Conservation (phyloP, 2,888 invertebrate genomes). For the Rotaria sp. region DNA sequence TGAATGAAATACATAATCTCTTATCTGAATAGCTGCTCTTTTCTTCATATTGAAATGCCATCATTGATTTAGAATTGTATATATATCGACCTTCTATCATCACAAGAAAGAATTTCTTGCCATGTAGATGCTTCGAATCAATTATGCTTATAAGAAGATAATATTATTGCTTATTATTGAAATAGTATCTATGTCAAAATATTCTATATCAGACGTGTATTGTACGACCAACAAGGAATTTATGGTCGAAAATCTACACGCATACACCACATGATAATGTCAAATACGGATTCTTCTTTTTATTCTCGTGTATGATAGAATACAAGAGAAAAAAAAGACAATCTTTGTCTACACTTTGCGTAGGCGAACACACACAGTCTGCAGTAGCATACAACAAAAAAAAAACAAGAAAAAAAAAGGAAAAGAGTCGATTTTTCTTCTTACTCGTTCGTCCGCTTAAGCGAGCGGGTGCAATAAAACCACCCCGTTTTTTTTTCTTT, state of each 20-base stretch:
- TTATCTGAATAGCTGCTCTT: no score
- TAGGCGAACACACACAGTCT: neutral
- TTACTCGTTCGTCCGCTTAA: neutral
- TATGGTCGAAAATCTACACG: neutral
- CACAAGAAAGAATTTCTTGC: neutral
- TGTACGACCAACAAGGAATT: neutral
- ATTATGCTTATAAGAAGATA: neutral
- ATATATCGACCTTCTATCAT: neutral
- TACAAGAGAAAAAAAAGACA: neutral
- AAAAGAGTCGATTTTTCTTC: neutral
- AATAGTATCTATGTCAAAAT: neutral
- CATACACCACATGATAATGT: neutral
- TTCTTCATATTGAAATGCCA: no score
- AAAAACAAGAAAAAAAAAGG: neutral
- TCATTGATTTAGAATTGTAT: neutral
- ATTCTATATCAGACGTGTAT: neutral
- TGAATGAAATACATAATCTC: no score
- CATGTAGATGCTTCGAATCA: neutral
- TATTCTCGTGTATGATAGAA: neutral
- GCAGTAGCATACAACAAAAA: no score
- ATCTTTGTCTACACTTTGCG: neutral
- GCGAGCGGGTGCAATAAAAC: neutral
- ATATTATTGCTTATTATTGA: neutral
- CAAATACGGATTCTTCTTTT: neutral
- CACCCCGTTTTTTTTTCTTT: neutral